Conservation (phyloP, 2,797 vertebrate genomes). For the Pseudopleuronectes americanus region DNA sequence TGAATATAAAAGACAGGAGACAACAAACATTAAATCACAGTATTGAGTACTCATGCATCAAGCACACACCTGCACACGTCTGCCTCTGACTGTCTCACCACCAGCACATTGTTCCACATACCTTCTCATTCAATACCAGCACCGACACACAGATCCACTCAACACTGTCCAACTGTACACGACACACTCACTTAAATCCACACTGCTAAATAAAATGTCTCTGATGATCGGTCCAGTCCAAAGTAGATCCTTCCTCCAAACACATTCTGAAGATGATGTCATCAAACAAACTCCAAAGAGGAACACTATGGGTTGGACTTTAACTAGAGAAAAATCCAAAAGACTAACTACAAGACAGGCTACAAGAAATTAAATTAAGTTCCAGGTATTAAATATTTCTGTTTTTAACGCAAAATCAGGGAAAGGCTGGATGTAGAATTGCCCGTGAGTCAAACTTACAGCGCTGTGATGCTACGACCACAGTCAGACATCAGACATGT, state of each 20-base stretch:
- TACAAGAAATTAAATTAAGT: too few species aligned
- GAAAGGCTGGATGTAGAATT: not conserved
- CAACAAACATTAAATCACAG: slow-evolving; percentile 29
- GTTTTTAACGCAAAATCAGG: not conserved
- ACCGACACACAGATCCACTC: not conserved
- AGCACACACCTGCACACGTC: slow-evolving; percentile 23
- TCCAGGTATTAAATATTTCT: too few species aligned
- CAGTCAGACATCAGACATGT: not conserved
- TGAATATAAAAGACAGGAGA: slow-evolving; percentile 27
- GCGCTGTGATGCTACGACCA: not conserved
- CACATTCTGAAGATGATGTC: not conserved
- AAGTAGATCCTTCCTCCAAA: slow-evolving; percentile 2
- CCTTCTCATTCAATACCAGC: not conserved
- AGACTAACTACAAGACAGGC: too few species aligned
- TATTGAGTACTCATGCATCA: slow-evolving; percentile 23
- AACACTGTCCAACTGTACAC: not conserved
- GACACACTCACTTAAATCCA: too few species aligned
- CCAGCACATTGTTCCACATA: slow-evolving; percentile 1
- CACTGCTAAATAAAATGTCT: not conserved
- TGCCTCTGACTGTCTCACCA: slow-evolving; percentile 11
- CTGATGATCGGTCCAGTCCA: slow-evolving; percentile 5
- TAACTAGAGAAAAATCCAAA: not conserved
- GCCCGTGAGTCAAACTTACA: not conserved
- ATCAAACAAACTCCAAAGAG: slow-evolving; percentile 17
- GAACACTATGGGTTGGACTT: not conserved